Conservation (phyloP, 35 echinoderm and acorn worm genomes). For the Apostichopus californicus region DNA sequence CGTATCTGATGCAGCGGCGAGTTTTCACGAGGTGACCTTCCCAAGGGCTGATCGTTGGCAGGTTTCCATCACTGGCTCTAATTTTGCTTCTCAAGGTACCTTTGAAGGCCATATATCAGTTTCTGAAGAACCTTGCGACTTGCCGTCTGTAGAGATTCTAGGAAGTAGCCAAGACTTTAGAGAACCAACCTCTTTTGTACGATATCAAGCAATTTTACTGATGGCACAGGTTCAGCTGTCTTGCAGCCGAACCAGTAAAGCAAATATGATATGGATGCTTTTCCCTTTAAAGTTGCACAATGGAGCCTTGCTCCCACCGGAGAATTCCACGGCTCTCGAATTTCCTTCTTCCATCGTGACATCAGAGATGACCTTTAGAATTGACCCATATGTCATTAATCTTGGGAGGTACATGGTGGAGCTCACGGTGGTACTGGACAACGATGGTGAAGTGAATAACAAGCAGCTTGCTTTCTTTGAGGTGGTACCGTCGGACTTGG, state of each 20-base stretch:
- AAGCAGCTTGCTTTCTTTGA: slow-evolving; percentile 68
- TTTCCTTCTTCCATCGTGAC: slow-evolving; percentile 36
- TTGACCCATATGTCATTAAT: slow-evolving; percentile 43
- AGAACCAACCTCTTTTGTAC: slow-evolving; percentile 51
- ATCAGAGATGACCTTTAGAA: slow-evolving; percentile 35
- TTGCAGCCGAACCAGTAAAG: slow-evolving; percentile 40
- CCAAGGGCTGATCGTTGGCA: slow-evolving; percentile 15
- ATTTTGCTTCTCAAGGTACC: slow-evolving; percentile 57
- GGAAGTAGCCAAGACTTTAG: slow-evolving; percentile 69
- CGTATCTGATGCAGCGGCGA: slow-evolving; percentile 51
- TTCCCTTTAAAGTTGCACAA: slow-evolving; percentile 48
- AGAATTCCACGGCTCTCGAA: slow-evolving; percentile 28
- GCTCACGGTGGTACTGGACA: slow-evolving; percentile 65
- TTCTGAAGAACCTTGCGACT: slow-evolving; percentile 63
- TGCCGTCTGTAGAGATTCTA: slow-evolving; percentile 57
- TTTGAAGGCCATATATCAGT: slow-evolving; percentile 34
- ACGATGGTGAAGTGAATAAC: slow-evolving; percentile 61
- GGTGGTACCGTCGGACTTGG: slow-evolving; percentile 66
- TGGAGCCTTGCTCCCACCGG: slow-evolving; percentile 53
- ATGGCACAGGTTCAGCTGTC: slow-evolving; percentile 40
- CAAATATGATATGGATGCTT: slow-evolving; percentile 48
- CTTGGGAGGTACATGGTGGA: slow-evolving; percentile 65
- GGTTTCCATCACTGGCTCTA: slow-evolving; percentile 55
- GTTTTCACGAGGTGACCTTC: slow-evolving; percentile 52
- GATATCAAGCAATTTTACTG: slow-evolving; percentile 54